Percentiles rank a stretch among this genome's conserved stretches.
phyloP scores from a whole-genome alignment of 2,113 vertebrate species.

The Catagonus wagneri region DNA sequence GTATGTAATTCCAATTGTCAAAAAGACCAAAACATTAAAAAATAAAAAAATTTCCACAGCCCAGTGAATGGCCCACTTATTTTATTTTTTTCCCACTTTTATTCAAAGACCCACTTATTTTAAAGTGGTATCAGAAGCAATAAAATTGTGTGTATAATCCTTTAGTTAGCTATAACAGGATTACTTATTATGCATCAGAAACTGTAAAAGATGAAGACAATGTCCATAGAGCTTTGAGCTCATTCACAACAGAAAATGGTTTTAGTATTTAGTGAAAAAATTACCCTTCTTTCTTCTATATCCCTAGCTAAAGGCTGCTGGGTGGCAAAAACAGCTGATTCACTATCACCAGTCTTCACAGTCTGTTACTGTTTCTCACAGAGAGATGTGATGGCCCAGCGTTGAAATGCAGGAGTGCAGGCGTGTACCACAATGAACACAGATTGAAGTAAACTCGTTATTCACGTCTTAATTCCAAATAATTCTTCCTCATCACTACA shows the following conservation, averaged over 20 bases:
- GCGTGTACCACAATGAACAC: background rate
- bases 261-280: conserved; percentile 41
- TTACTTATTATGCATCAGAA: conserved; percentile 42
- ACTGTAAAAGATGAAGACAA: background rate
- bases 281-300: background rate
- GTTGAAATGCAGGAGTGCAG: background rate
- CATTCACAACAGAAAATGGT: conserved; percentile 5
- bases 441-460: background rate
- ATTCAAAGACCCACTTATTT: conserved; percentile 45
- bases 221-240: background rate
- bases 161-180: conserved; percentile 41
- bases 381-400: background rate
- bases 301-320: background rate
- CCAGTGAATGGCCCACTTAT: background rate
- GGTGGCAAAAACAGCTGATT: conserved; percentile 29
- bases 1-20: conserved; percentile 22
- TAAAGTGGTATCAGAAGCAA: conserved; percentile 55
- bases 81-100: too few relatives aligned
- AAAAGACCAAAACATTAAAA: conserved; percentile 38
- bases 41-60: conserved; percentile 5
- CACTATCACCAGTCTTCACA: background rate
- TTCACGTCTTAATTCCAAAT: conserved; percentile 11
- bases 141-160: conserved; percentile 14
- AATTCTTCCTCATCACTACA: background rate
- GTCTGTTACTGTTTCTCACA: background rate